Base-by-base conservation (phyloP, 2,797 vertebrate species). In the Liasis olivaceus region DNA sequence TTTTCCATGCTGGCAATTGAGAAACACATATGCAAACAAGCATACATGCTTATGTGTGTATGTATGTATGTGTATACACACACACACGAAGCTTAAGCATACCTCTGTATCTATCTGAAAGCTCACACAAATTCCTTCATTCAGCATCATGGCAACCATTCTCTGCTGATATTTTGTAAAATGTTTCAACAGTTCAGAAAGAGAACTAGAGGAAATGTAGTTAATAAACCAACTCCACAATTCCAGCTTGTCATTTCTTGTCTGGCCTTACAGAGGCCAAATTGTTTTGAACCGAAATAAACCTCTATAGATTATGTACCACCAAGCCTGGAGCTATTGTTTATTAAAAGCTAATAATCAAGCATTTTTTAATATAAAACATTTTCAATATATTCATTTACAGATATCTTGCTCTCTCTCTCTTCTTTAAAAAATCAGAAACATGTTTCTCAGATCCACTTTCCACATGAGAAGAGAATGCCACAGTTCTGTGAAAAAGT, bases 261-360 rank as follows among this genome's bases (percentile, higher is more conserved):
- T 51, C 69, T 81, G 63, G 31, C 0, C 0, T n/a, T 64, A 93
- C 26, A 3, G 51, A 88, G 89, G 84, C 63, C 0, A 0, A 91
- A 91, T 47, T 64, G 5, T 0, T 72, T 87, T 56, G 54, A 56
- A 69, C 3, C 7, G 54, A 90, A 94, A 36, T 0, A 6, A 87
- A 87, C 51, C 4, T 20, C 36, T 5, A 24, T 85, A 90, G 85
- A 85, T 87, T 28, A 24, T 31, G 1, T 0, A 0, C 0, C 20
- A 60, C 8, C 85, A 91, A 90, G 63, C 4, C 26, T 28, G 15
- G 0, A 0, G 12, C 69, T 87, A 90, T 77, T 89, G 93, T 87
- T 91, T 92, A 77, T 24, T 90, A 28, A 91, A 22, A 36, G 31
- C 4, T 91, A 87, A 91, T 92, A 85, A 59, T 51, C 42, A 88